Base-by-base conservation (phyloP, 1,140 invertebrate species). In the Calephelis nemesis region DNA sequence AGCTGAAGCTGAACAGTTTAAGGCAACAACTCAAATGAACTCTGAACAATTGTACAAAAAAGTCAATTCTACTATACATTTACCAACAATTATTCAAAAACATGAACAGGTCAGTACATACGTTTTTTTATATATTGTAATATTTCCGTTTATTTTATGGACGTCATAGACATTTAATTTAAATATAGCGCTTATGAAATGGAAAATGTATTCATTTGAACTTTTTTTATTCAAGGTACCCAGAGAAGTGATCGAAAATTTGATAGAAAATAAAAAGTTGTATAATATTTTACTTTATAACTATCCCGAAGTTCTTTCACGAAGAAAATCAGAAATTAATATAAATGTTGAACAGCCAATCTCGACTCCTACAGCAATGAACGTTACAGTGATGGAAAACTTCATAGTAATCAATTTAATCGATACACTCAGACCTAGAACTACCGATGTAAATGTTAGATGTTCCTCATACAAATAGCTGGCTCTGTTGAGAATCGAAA, bases 231-330 rank as follows among this genome's bases (percentile, higher is more conserved):
- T 84, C n/a, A 63, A 90, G 88, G 87, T 91, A 7, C 86, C 87
- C 63, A 64, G 77, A 7, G 88, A 91, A 74, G 88, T 91, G 6
- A 87, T 91, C 63, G 86, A 89, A 71, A 88, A 87, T 58, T 67
- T 91, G 10, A 88, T 90, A 83, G 71, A 68, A 47, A 88, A 91
- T 47, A 90, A 83, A 70, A 76, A 73, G 39, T 70, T 91, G 0
- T 90, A 85, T 65, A 87, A 87, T 40, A 88, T 89, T 2, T 88
- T 91, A 73, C 49, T 88, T 65, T 75, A 87, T 68, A 90, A 88
- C 13, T 90, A 90, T 68, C 85, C 87, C 8, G 79, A 88, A 68
- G 54, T 88, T 65, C 50, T 87, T 3, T 79, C 74, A 13, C 63
- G 84, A 70, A 69, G 82, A 49, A 76, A 69, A 64, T 90, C 85